These are phyloP conservation scores for Muraenolepis orangiensis DNA, from an alignment of 2,797 vertebrate species.

Conservation along the genomic window DNA sequence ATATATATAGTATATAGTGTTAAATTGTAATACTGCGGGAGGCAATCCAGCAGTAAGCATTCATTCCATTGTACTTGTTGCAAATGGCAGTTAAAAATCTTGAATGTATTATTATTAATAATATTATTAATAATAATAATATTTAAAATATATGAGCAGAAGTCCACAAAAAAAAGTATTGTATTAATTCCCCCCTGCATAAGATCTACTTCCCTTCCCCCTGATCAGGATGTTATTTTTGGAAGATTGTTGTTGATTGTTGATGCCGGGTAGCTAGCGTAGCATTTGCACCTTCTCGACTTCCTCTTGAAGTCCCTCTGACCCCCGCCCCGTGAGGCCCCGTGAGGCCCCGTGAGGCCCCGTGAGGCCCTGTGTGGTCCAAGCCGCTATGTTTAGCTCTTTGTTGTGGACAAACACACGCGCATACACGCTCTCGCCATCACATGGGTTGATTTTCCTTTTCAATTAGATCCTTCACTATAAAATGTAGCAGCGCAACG, in stretches of 20 bases:
- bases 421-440: conserved; percentile 54
- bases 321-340: conserved; percentile 37
- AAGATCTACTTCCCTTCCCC: background rate
- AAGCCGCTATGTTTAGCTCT: conserved; percentile 47
- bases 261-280: background rate
- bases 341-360: too few relatives aligned
- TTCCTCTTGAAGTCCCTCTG: conserved; percentile 36
- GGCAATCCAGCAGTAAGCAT: too few relatives aligned
- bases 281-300: conserved; percentile 16
- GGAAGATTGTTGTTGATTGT: background rate
- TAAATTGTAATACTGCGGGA: too few relatives aligned
- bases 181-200: background rate
- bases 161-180: background rate
- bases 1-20: too few relatives aligned
- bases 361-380: too few relatives aligned
- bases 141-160: background rate
- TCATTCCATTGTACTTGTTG: too few relatives aligned
- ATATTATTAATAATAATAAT: background rate
- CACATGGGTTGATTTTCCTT: conserved; percentile 54
- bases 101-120: background rate
- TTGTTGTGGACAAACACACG: conserved; percentile 29
- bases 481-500: conserved; percentile 76
- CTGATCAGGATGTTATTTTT: background rate
- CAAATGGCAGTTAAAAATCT: too few relatives aligned
- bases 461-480: conserved; percentile 76